phyloP scores from a whole-genome alignment of 2,797 vertebrate genomes.

The Tragelaphus oryx region DNA sequence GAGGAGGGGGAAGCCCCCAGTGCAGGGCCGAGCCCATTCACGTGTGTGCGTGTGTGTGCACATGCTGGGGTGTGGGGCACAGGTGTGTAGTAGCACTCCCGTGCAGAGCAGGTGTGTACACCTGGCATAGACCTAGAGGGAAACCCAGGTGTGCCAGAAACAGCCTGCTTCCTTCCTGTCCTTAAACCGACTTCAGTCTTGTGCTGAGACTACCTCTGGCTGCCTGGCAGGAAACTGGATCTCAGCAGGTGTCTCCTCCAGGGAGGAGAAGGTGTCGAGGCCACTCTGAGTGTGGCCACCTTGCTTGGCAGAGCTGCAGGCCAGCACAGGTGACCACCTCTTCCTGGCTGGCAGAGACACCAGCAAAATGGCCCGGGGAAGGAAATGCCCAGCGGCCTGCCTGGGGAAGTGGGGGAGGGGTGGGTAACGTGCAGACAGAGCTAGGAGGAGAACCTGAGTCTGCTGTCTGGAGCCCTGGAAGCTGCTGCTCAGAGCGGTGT shows the following conservation, averaged over 20 bases:
- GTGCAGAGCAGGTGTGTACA: background rate
- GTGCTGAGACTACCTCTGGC: background rate
- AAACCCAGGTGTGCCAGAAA: background rate
- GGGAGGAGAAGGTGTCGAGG: background rate
- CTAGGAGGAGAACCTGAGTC: background rate
- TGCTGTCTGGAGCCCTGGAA: background rate
- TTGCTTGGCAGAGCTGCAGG: background rate
- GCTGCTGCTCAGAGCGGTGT: background rate
- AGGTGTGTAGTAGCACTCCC: background rate
- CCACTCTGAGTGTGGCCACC: background rate
- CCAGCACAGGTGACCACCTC: background rate
- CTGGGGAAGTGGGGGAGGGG: background rate
- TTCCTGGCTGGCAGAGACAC: background rate
- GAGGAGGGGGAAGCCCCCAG: background rate
- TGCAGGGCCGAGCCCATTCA: background rate
- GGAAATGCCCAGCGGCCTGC: background rate
- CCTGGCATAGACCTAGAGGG: background rate
- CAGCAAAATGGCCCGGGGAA: background rate
- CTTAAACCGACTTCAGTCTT: background rate
- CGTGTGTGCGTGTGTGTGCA: rapidly evolving
- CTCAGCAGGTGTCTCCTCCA: background rate
- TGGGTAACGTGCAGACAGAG: background rate
- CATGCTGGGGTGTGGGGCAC: background rate
- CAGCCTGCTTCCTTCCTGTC: background rate
- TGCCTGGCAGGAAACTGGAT: background rate